These are phyloP conservation scores for Labrus mixtus DNA, from an alignment of 2,113 vertebrate genomes.

Conservation along the genomic window DNA sequence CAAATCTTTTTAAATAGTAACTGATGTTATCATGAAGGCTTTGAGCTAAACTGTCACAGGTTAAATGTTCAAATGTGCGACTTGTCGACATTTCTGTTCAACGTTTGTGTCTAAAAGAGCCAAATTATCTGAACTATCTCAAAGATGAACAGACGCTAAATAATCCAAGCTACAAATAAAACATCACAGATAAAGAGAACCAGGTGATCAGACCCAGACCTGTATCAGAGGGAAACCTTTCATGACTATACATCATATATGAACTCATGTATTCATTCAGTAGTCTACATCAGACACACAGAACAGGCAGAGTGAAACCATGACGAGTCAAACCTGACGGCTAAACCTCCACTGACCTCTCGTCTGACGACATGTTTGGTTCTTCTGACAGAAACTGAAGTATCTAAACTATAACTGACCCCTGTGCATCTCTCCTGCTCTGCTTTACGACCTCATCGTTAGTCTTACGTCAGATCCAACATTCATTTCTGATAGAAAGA, in stretches of 20 bases:
- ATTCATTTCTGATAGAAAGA: too few relatives aligned
- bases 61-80: not conserved
- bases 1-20: not conserved
- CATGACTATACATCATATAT: conserved; percentile 32
- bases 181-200: not conserved
- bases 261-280: conserved; percentile 36
- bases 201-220: conserved; percentile 15
- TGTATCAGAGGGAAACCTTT: conserved; percentile 48
- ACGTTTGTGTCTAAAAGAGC: conserved; percentile 17
- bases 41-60: conserved; percentile 14
- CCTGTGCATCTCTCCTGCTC: too few relatives aligned
- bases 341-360: not conserved
- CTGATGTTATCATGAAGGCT: not conserved
- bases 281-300: conserved; percentile 38
- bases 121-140: conserved; percentile 29
- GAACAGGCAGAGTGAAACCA: conserved; percentile 32
- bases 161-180: conserved; percentile 11
- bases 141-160: conserved; percentile 2
- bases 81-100: not conserved
- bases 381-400: too few relatives aligned
- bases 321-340: conserved; percentile 7
- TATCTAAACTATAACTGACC: too few relatives aligned
- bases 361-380: too few relatives aligned
- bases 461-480: too few relatives aligned
- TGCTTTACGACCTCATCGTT: too few relatives aligned